phyloP scores from a whole-genome alignment of 2,888 invertebrate genomes.

The Sthenelais limicola region DNA sequence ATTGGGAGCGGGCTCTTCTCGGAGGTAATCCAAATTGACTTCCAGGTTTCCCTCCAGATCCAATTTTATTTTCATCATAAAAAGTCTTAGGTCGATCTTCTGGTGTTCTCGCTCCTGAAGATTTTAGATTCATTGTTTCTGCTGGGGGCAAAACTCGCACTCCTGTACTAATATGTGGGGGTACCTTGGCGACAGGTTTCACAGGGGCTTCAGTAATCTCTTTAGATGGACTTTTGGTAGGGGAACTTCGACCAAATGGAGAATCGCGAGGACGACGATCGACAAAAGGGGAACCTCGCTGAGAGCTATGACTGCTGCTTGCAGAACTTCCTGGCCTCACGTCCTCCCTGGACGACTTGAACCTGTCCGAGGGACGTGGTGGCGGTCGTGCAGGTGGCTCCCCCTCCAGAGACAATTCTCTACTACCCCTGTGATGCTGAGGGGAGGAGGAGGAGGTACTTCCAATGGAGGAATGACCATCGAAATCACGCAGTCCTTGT shows the following conservation, averaged over 20 bases:
- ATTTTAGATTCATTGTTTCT: not conserved
- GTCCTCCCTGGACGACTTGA: constrained; percentile 21
- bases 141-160: constrained; percentile 49
- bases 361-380: too few relatives aligned
- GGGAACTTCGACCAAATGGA: not conserved
- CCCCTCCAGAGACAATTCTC: too few relatives aligned
- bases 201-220: constrained; percentile 8
- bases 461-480: not conserved
- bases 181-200: constrained; percentile 51
- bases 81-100: too few relatives aligned
- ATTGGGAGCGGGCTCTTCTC: constrained; percentile 12
- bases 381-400: too few relatives aligned
- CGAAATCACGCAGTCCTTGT: too few relatives aligned
- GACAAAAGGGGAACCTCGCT: constrained; percentile 15
- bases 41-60: too few relatives aligned
- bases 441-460: not conserved
- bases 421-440: not conserved
- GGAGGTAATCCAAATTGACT: not conserved
- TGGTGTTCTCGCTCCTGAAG: not conserved
- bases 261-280: not conserved
- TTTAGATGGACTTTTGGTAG: not conserved
- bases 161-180: constrained; percentile 50
- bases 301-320: not conserved
- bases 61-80: too few relatives aligned
- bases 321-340: constrained; percentile 14